Base-by-base conservation (phyloP, 2,888 invertebrate species). In the Papilio elwesi region DNA sequence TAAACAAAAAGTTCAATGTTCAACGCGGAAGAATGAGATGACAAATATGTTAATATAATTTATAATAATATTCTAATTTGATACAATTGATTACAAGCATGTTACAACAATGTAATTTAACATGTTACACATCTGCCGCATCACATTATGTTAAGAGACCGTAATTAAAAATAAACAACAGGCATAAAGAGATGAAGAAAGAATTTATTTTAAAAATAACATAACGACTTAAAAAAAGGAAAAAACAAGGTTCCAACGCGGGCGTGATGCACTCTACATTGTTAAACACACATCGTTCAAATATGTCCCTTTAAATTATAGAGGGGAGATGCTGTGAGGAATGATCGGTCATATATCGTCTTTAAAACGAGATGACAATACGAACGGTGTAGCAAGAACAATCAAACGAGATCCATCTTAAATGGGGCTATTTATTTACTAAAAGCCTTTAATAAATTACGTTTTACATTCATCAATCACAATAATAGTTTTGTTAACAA, bases 291-390 rank as follows among this genome's bases (percentile, higher is more conserved):
- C 81, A 83, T 85, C 86, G 86, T 79, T 85, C 87, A 84, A 84
- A 86, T 82, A 76, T 79, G 82, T 80, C 81, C 84, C 82, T 84
- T 84, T 83, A 69, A 86, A 85, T 85, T 83, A 82, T 83, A 79
- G 82, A 82, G 83, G 76, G 86, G 83, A 81, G 82, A 84, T 85
- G 83, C 85, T 83, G 87, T 88, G 89, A 89, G 88, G 88, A 87
- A 88, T 88, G 85, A 87, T 85, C 84, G 87, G 83, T 83, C 86
- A 83, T 85, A 83, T 82, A 82, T 83, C 79, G 81, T 78, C 76
- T 76, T 74, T 76, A 75, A 73, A 74, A 74, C 81, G 80, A 80
- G 81, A 80, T 78, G 81, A 76, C 76, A 77, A 79, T 81, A 78
- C 73, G 67, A 63, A 36, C 52, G 16, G 10, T 66, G 57, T 57